Base-by-base conservation (phyloP, 2,797 vertebrate species). In the Myripristis murdjan region DNA sequence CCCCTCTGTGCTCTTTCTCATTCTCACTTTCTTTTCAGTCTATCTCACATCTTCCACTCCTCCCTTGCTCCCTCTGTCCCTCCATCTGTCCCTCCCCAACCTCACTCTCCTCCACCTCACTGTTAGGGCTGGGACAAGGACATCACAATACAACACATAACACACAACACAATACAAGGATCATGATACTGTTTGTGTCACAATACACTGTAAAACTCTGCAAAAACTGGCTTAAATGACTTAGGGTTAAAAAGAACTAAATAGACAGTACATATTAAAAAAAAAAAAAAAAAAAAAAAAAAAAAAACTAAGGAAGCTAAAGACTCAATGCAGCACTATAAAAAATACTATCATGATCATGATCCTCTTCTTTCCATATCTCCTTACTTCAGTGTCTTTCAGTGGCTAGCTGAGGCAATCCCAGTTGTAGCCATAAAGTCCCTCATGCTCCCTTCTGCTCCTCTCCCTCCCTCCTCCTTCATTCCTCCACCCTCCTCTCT, bases 401-500 rank as follows among this genome's bases (percentile, higher is more conserved):
- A 3, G 47, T 57, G 16, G 61, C 23, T 53, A 37, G 62, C 44
- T 72, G 79, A 85, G 55, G 57, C 82, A 72, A 57, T 70, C 59
- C 10, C 8, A 39, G 43, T 37, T 63, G 5, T 1, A 64, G 53
- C 5, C 39, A 26, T 73, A 55, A 79, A 75, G 48, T 57, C 26
- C 24, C 48, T 31, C 31, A 7, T 4, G 31, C 31, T 31, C 31
- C 31, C 1, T 31, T n/a, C n/a, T n/a, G n/a, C n/a, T n/a, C n/a
- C 31, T 31, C 31, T 31, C 43, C 41, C 23, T 48, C n/a, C 64
- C 26, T 35, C 61, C 51, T n/a, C 11, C 16, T 14, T 3, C 24
- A 15, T 6, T 4, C 23, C n/a, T 39, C 18, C 5, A 49, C 63
- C 15, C 31, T 2, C 44, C 22, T 31, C 37, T 46, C n/a, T n/a